Conservation (phyloP, 2,888 invertebrate genomes). For the Pantelozetes paolii region DNA sequence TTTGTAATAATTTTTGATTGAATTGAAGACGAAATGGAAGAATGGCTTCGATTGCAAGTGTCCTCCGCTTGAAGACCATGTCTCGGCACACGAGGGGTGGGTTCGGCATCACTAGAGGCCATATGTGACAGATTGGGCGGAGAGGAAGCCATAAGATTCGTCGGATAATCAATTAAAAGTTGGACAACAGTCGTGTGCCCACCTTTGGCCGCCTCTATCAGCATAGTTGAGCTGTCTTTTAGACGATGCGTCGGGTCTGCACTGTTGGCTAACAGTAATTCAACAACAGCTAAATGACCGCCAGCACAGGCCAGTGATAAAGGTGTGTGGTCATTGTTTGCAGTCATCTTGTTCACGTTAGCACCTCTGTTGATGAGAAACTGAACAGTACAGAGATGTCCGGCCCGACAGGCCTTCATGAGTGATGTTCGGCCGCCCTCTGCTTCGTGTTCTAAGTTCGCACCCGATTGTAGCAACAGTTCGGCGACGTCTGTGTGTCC, state of each 20-base stretch:
- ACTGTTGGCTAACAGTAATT: slow-evolving; percentile 80
- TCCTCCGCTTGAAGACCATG: slow-evolving; percentile 46
- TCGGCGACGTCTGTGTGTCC: slow-evolving; percentile 97
- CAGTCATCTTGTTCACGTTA: slow-evolving; percentile 73
- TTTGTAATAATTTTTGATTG: slow-evolving; percentile 20
- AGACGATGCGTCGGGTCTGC: slow-evolving; percentile 95
- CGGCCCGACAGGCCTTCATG: slow-evolving; percentile 97
- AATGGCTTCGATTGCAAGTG: not conserved
- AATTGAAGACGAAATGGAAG: slow-evolving; percentile 15
- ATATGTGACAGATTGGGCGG: slow-evolving; percentile 51
- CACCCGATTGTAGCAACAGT: slow-evolving; percentile 80
- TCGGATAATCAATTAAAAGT: slow-evolving; percentile 87
- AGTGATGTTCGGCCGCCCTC: slow-evolving; percentile 95
- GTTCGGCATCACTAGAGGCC: slow-evolving; percentile 35
- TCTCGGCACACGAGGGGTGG: slow-evolving; percentile 46
- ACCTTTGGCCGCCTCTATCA: slow-evolving; percentile 97
- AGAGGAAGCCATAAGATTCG: slow-evolving; percentile 65
- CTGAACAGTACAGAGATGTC: slow-evolving; percentile 91
- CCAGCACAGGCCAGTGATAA: slow-evolving; percentile 93
- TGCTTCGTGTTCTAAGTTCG: slow-evolving; percentile 89
- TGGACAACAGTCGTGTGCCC: slow-evolving; percentile 95
- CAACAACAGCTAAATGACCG: slow-evolving; percentile 88
- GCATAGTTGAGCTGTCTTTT: slow-evolving; percentile 96
- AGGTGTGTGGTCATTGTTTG: slow-evolving; percentile 94
- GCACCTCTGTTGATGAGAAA: slow-evolving; percentile 84